Percentiles rank a stretch among this genome's conserved stretches.
Evolutionary conservation across 1,140 invertebrate species (phyloP).

Genomic region (Drosophila nasuta): DNA sequence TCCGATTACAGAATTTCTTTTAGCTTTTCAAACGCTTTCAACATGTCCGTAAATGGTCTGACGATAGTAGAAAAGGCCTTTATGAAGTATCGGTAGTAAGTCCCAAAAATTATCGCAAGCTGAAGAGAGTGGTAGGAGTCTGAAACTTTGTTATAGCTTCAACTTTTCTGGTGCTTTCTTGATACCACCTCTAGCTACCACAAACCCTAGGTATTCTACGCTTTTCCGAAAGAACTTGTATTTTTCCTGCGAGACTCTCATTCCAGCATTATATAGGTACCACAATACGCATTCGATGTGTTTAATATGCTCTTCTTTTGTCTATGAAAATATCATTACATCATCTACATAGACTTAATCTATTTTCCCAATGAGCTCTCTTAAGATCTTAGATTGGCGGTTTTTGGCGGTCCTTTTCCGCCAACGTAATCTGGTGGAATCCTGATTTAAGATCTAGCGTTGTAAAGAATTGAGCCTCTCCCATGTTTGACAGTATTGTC

Average conservation of each 20-base stretch:
- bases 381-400: not conserved
- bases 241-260: constrained; percentile 22
- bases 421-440: not conserved
- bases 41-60: constrained; percentile 12
- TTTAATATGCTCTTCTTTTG: constrained; percentile 6
- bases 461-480: too few relatives aligned
- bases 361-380: constrained; percentile 18
- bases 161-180: constrained; percentile 22
- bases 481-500: too few relatives aligned
- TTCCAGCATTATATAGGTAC: constrained; percentile 7
- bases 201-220: constrained; percentile 22
- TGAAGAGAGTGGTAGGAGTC: constrained; percentile 3
- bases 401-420: constrained; percentile 2
- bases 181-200: not conserved
- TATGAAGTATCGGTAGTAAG: not conserved
- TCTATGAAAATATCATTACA: constrained; percentile 28
- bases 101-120: constrained; percentile 15
- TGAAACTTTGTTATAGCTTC: constrained; percentile 16
- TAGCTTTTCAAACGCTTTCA: constrained; percentile 22
- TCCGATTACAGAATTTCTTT: constrained; percentile 29
- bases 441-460: not conserved
- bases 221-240: constrained; percentile 17
- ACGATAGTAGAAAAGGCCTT: constrained; percentile 21
- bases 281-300: constrained; percentile 17
- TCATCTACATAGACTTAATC: constrained; percentile 20